A percentile compares a stretch with the other conserved stretches of the same genome.
These are phyloP conservation scores for Psephotus haematonotus DNA, from an alignment of 2,113 vertebrate species.

Conservation along the genomic window DNA sequence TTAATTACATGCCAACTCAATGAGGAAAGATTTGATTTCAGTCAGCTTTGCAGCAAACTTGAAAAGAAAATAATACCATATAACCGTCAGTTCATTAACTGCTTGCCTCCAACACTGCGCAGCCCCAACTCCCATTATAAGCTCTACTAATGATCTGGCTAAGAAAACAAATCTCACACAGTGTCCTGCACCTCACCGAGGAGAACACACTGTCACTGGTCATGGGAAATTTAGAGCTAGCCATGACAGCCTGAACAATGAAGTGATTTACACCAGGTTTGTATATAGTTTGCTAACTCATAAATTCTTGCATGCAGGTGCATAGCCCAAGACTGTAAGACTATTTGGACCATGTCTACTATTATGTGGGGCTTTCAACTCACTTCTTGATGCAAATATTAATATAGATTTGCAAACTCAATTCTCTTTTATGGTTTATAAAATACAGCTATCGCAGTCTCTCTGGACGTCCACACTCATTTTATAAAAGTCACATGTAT, in stretches of 20 bases:
- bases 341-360: background rate
- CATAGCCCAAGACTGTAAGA: background rate
- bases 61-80: background rate
- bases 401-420: background rate
- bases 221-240: constrained; percentile 27
- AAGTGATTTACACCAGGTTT: constrained; percentile 34
- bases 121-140: background rate
- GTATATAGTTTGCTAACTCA: constrained; percentile 20
- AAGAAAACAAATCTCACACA: background rate
- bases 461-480: constrained; percentile 18
- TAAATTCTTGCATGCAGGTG: constrained; percentile 10
- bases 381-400: constrained; percentile 45
- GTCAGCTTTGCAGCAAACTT: constrained; percentile 27
- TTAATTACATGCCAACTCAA: background rate
- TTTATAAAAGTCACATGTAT: constrained; percentile 33
- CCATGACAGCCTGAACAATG: background rate
- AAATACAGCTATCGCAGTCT: constrained; percentile 14
- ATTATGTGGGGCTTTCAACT: background rate
- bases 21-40: constrained; percentile 22
- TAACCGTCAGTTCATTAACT: constrained; percentile 1
- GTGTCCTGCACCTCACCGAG: background rate
- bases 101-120: background rate
- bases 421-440: constrained; percentile 48
- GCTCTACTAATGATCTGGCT: background rate
- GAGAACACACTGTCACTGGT: constrained; percentile 4